phyloP scores from a whole-genome alignment of 2,113 vertebrate genomes.

The Mormyrus iriodes region DNA sequence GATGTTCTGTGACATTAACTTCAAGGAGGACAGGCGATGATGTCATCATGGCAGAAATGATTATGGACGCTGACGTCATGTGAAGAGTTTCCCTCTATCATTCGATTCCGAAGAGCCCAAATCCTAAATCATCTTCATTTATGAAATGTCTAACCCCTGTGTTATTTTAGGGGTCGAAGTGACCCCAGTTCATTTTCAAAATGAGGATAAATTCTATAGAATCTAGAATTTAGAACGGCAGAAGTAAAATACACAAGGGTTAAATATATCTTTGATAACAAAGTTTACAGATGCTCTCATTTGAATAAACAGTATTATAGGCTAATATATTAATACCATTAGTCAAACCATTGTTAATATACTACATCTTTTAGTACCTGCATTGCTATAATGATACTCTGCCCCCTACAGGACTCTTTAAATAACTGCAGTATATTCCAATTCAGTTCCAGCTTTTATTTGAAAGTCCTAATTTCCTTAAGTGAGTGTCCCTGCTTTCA shows the following conservation, averaged over 20 bases:
- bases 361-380: background rate
- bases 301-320: background rate
- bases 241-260: too few relatives aligned
- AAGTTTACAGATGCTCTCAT: background rate
- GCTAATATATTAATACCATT: background rate
- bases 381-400: background rate
- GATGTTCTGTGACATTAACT: constrained; percentile 31
- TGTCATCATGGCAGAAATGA: constrained; percentile 40
- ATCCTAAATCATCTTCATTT: constrained; percentile 20
- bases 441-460: background rate
- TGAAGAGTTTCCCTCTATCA: constrained; percentile 22
- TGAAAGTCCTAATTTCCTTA: background rate
- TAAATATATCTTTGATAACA: background rate
- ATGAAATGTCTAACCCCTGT: background rate
- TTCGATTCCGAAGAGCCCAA: background rate
- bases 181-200: too few relatives aligned
- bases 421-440: background rate
- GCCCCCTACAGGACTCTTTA: background rate
- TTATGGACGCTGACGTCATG: constrained; percentile 30
- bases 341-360: background rate
- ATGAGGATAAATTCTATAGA: too few relatives aligned
- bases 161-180: too few relatives aligned
- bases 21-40: constrained; percentile 37
- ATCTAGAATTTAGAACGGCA: too few relatives aligned
- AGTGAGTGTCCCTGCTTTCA: background rate